These are phyloP conservation scores for Philaenus spumarius DNA, from an alignment of 1,140 invertebrate species.

Conservation along the genomic window DNA sequence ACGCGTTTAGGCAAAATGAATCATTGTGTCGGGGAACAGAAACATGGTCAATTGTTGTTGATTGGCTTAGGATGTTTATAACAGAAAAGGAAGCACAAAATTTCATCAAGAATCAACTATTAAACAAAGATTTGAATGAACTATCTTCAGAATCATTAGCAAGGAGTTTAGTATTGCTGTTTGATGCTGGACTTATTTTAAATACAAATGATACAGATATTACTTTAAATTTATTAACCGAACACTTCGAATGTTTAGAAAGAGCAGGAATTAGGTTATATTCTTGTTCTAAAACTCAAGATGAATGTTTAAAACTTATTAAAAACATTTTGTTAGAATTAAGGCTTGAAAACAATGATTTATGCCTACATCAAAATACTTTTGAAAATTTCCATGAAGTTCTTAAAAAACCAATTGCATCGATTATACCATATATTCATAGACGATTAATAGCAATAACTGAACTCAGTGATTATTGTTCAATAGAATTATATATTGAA, in stretches of 20 bases:
- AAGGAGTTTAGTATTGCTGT: background rate
- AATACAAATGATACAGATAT: background rate
- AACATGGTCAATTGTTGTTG: constrained; percentile 19
- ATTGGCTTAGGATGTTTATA: constrained; percentile 21
- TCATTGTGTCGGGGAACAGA: constrained; percentile 20
- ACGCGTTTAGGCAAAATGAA: constrained; percentile 25
- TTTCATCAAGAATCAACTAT: background rate
- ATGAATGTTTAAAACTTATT: constrained; percentile 6
- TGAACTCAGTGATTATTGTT: too few relatives aligned
- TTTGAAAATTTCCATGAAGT: too few relatives aligned
- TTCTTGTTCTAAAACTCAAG: background rate
- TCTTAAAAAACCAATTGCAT: too few relatives aligned
- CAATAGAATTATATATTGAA: too few relatives aligned
- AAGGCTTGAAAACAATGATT: too few relatives aligned
- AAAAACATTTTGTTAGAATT: background rate
- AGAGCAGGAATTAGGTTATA: constrained; percentile 5
- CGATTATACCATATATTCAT: too few relatives aligned
- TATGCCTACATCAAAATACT: too few relatives aligned
- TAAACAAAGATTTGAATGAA: background rate
- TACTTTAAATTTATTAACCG: background rate
- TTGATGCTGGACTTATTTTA: background rate
- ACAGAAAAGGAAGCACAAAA: too few relatives aligned
- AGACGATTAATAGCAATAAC: too few relatives aligned
- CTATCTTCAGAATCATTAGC: background rate
- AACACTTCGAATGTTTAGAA: background rate